Base-by-base conservation (phyloP, 1,140 invertebrate genomes). In the Pectinophora gossypiella region DNA sequence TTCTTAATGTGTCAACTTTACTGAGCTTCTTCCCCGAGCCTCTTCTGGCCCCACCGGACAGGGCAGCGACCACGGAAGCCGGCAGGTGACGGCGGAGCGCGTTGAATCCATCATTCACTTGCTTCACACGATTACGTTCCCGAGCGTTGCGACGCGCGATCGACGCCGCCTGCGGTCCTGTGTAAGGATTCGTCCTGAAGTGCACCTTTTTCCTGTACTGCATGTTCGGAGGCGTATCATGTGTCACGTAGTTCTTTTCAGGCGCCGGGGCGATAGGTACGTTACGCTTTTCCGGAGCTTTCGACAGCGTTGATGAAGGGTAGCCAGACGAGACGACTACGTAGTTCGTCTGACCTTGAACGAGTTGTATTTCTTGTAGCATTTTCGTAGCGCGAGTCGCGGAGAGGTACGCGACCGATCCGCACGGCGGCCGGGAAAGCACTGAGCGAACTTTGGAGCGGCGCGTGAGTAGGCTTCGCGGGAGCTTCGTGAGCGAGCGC, bases 81-180 rank as follows among this genome's bases (percentile, higher is more conserved):
- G 96, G 96, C 55, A 97, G 95, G 72, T 97, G 95, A 56, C 95
- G 94, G 5, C 96, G 89, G 0, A 97, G 88, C 1, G 94, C 95
- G 12, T 95, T 95, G 73, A 97, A 98, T 38, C 96, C 96, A 65
- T 97, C 95, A 89, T 99, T 98, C 64, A 98, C 96, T 90, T 97
- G 95, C 77, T 97, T 97, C 0, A 99, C 97, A 36, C 97, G 92
- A 86, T 98, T 98, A 40, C 97, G 89, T 85, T 98, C 97, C 0
- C 97, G 89, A 10, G 97, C 97, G 87, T 99, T 98, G 52, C 97
- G 90, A 45, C 96, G 89, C 0, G 96, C 94, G 3, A 98, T 97
- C 0, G 96, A 95, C 0, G 94, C 95, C 45, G 94, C 92, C 66
- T 94, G 93, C 4, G 91, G 90, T 51, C 89, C 86, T 6, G 89